Base-by-base conservation (phyloP, 2,888 invertebrate species). In the Euplagia quadripunctaria region DNA sequence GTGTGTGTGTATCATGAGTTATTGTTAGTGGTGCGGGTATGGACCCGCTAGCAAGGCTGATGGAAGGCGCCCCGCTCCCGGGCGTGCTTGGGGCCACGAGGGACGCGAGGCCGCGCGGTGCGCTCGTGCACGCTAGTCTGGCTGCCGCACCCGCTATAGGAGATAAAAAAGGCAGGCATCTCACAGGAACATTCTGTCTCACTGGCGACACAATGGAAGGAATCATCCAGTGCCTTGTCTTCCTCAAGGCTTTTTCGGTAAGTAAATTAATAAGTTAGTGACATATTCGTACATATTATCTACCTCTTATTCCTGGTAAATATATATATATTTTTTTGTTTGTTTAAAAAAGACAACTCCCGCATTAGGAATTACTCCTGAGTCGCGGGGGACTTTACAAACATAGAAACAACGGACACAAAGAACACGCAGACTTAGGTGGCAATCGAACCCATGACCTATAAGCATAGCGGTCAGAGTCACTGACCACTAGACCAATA, bases 151-250 rank as follows among this genome's bases (percentile, higher is more conserved):
- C 98, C 72, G 97, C 97, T 71, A 97, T 98, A 58, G 94, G 94
- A 1, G 96, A 95, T 87, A 97, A 98, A 88, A 97, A 98, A 90
- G 98, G 98, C 82, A 96, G 98, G 80, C 98, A 98, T 90, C 96
- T 98, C 80, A 98, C 98, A 31, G 98, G 98, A 85, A 98, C 98
- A 71, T 98, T 98, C 95, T 98, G 98, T 89, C 97, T 98, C 77
- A 98, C 98, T 67, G 98, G 98, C 72, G 98, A 98, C 94, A 98
- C 98, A 77, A 98, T 98, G 98, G 98, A 98, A 91, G 98, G 98
- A 86, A 98, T 98, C 90, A 98, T 98, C 91, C 98, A 98, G 96
- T 98, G 98, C 93, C 97, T 98, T 88, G 98, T 98, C 87, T 98
- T 98, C 96, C 97, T 98, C 90, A 98, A 98, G 94, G 98, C 98